Percentiles rank a stretch among this genome's conserved stretches.
phyloP scores from a whole-genome alignment of 2,113 vertebrate species.

The Cebus imitator region DNA sequence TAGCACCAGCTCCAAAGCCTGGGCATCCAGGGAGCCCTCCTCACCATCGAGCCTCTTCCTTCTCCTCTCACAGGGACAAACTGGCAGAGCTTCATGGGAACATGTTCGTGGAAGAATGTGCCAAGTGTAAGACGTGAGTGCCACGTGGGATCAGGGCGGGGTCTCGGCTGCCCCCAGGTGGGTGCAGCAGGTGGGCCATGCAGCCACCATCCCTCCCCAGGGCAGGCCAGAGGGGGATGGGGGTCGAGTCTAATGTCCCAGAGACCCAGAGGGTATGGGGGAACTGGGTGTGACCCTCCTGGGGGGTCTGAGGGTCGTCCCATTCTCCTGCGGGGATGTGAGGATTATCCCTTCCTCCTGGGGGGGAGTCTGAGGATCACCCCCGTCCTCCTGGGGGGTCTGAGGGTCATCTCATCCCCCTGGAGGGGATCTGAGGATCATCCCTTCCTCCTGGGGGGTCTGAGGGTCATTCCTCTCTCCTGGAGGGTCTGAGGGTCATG shows the following conservation, averaged over 20 bases:
- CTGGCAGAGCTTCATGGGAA: conserved; percentile 97
- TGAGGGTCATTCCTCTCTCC: no score
- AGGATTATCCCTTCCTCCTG: no score
- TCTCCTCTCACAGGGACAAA: conserved; percentile 86
- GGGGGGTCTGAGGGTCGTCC: no score
- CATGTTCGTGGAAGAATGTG: conserved; percentile 98
- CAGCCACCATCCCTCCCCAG: background rate
- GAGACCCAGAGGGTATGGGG: background rate
- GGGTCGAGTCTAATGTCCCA: background rate
- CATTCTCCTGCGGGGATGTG: background rate
- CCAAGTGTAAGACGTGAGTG: conserved; percentile 96
- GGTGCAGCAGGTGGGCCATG: background rate
- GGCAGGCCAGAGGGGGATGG: background rate
- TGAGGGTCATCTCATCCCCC: rapidly evolving
- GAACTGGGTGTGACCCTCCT: background rate
- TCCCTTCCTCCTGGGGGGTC: no score
- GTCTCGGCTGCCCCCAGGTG: background rate
- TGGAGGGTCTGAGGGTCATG: no score
- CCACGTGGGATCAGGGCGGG: rapidly evolving
- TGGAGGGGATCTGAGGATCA: no score
- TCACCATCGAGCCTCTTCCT: background rate
- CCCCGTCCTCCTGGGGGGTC: no score
- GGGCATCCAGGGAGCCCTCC: background rate
- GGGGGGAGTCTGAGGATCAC: no score
- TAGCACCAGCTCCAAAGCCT: background rate